These are phyloP conservation scores for Diloba caeruleocephala DNA, from an alignment of 2,888 invertebrate genomes.

Conservation along the genomic window DNA sequence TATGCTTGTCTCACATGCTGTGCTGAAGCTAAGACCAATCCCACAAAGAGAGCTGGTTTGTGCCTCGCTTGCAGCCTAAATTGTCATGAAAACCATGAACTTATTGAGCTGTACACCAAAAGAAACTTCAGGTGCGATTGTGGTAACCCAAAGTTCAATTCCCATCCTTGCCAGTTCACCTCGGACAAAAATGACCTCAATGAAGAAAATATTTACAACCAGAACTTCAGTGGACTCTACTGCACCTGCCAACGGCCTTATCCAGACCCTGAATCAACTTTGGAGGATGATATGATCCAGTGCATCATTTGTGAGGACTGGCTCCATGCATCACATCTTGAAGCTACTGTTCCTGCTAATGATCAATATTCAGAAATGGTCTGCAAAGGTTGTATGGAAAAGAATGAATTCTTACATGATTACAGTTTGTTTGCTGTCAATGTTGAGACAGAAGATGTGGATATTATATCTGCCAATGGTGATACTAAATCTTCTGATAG, in stretches of 20 bases:
- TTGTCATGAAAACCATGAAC: constrained; percentile 98
- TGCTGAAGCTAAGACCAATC: constrained; percentile 89
- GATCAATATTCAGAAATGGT: constrained; percentile 94
- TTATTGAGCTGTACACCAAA: constrained; percentile 98
- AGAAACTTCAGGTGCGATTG: constrained; percentile 98
- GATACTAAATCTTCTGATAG: constrained; percentile 35
- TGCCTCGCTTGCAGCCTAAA: constrained; percentile 98
- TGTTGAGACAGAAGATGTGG: constrained; percentile 66
- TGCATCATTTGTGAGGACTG: constrained; percentile 99
- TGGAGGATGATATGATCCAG: constrained; percentile 98
- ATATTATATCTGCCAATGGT: constrained; percentile 57
- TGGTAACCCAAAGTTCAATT: constrained; percentile 94
- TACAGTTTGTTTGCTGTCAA: constrained; percentile 89
- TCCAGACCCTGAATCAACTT: constrained; percentile 95
- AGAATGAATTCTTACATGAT: constrained; percentile 92
- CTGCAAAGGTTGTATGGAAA: constrained; percentile 93
- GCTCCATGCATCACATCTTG: constrained; percentile 96
- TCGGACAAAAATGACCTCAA: constrained; percentile 91
- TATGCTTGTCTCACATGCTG: constrained; percentile 98
- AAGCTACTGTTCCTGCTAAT: constrained; percentile 87
- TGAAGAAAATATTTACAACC: constrained; percentile 94
- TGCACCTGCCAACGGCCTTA: constrained; percentile 97
- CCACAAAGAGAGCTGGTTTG: constrained; percentile 92
- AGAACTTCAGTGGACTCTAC: constrained; percentile 98
- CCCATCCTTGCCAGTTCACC: constrained; percentile 91